Conservation (phyloP, 2,797 vertebrate species). For the Bryconaethiops microstoma region DNA sequence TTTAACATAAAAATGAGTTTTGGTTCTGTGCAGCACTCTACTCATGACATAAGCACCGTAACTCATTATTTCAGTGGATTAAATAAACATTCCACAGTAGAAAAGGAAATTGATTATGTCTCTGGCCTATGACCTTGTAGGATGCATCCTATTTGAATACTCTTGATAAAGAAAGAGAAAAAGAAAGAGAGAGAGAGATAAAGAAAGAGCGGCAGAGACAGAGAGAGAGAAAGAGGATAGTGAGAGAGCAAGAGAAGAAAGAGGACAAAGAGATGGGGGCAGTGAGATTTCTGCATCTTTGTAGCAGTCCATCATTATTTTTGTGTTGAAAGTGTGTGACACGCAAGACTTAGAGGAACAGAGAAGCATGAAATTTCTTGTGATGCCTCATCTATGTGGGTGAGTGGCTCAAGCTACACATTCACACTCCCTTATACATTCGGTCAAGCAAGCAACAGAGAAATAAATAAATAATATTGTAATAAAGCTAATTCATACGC, state of each 20-base stretch:
- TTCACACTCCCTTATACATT: neutral
- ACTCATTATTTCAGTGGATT: slow-evolving; percentile 45
- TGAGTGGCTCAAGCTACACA: slow-evolving; percentile 6
- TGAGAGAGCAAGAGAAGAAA: neutral
- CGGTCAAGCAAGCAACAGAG: slow-evolving; percentile 3
- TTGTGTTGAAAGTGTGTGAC: slow-evolving; percentile 20
- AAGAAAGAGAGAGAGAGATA: neutral
- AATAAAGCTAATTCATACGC: neutral
- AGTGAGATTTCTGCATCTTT: neutral
- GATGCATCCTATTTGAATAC: slow-evolving; percentile 34
- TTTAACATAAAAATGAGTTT: slow-evolving; percentile 41
- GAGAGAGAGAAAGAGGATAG: neutral
- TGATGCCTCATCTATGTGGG: slow-evolving; percentile 35
- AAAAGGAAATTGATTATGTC: slow-evolving; percentile 40
- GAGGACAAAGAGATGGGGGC: neutral
- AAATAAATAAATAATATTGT: neutral
- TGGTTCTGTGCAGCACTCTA: slow-evolving; percentile 4
- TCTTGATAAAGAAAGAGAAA: slow-evolving; percentile 7
- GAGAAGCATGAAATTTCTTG: slow-evolving; percentile 42
- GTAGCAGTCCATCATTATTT: slow-evolving; percentile 25
- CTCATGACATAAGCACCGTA: neutral
- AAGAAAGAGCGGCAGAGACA: neutral
- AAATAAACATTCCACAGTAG: slow-evolving; percentile 30
- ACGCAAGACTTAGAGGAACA: slow-evolving; percentile 19
- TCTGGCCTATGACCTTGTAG: slow-evolving; percentile 39